Evolutionary conservation across 2,888 invertebrate genomes (phyloP), one percentile per base, ranked within the genome.

Genomic region (Bellardia pandia): DNA sequence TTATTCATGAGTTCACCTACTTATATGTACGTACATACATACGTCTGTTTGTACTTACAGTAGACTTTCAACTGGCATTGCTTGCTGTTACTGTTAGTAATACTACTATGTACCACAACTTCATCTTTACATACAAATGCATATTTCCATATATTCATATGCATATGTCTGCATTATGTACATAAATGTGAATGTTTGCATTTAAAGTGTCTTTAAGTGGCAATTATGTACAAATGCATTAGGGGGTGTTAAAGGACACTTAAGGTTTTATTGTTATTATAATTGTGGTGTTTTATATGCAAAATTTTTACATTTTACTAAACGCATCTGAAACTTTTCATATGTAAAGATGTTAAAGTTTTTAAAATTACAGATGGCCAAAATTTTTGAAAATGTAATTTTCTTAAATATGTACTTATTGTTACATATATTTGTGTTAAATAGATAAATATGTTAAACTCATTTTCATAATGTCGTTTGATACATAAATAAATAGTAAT

Each of bases 201-300:
- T 84, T 81, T 84, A 87, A 87, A 85, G 81, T 87, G 87, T 78
- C 81, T 66, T 87, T 87, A 79, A 87, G 87, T 87, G 85, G 87
- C 78, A 85, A 85, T 85, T 82, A 84, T 58, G 45, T 85, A 64
- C 51, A 75, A 77, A 87, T 85, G 69, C 78, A 79, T 81, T 85
- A 81, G 66, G 58, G 81, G 69, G 78, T 71, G 87, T 85, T 56
- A 78, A 75, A 85, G 87, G 71, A 75, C 78, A 85, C 87, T 85
- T 87, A 16, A 56, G 69, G 53, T 64, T 81, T 80, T 71, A 81
- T 74, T 81, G 68, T 74, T 80, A 78, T 76, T 53, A 42, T 75
- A 79, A 76, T 72, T 85, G 48, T 77, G 77, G 68, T 69, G 13
- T 72, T 64, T 48, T 58, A 51, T 69, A 71, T 68, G 48, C n/a